phyloP scores from a whole-genome alignment of 2,888 invertebrate genomes.

The Leptinotarsa tumamoca region DNA sequence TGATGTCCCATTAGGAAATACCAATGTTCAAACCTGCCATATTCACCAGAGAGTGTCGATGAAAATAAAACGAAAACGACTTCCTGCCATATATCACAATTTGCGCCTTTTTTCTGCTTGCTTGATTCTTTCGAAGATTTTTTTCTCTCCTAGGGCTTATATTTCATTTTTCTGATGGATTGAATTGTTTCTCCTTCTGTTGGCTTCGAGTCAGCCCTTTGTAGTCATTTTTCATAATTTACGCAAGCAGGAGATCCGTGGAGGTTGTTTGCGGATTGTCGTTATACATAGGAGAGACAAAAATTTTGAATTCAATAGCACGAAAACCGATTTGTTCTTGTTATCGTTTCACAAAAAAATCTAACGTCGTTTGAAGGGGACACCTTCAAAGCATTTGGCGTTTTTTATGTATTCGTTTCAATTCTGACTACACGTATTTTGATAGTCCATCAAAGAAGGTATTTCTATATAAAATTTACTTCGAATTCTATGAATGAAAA shows the following conservation, averaged over 20 bases:
- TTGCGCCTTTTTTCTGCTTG: conserved; percentile 38
- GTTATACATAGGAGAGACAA: too few relatives aligned
- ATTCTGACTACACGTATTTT: too few relatives aligned
- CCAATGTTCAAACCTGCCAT: conserved; percentile 36
- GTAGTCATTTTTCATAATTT: conserved; percentile 14
- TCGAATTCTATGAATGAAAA: too few relatives aligned
- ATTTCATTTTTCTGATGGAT: conserved; percentile 36
- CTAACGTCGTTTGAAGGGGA: too few relatives aligned
- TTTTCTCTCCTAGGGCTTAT: conserved; percentile 26
- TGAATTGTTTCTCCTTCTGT: conserved; percentile 31
- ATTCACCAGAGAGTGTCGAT: conserved; percentile 42
- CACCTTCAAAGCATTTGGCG: too few relatives aligned
- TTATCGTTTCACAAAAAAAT: too few relatives aligned
- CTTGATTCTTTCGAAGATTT: conserved; percentile 24
- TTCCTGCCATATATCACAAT: conserved; percentile 42
- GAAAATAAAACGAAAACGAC: conserved; percentile 40
- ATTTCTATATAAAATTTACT: too few relatives aligned
- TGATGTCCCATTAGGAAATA: conserved; percentile 40
- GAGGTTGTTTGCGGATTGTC: neutral
- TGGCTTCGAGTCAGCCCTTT: neutral
- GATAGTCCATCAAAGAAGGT: too few relatives aligned
- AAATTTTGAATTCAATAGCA: too few relatives aligned
- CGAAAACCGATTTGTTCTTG: too few relatives aligned
- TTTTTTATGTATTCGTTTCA: too few relatives aligned
- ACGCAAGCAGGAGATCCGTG: neutral